phyloP scores from a whole-genome alignment of 35 echinoderm and acorn worm genomes.

The Chiridota heheva region DNA sequence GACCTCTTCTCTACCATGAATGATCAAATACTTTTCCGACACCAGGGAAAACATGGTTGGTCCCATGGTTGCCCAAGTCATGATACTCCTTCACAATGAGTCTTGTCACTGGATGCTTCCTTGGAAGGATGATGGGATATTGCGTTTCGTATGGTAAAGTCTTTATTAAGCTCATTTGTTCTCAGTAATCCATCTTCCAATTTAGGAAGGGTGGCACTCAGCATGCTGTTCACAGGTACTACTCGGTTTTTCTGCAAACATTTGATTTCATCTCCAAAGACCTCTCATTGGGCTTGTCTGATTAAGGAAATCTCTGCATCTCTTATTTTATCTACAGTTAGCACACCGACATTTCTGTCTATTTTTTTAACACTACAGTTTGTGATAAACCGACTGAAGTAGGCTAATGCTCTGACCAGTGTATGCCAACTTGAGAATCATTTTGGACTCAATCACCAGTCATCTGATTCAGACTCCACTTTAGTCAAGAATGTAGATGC shows the following conservation, averaged over 20 bases:
- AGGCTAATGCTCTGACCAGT: too few species aligned
- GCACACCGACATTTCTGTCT: not conserved
- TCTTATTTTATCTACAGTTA: conserved; percentile 4
- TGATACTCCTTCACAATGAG: conserved; percentile 5
- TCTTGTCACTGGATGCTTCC: conserved; percentile 10
- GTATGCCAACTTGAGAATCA: too few species aligned
- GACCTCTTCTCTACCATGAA: too few species aligned
- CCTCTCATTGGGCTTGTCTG: not conserved
- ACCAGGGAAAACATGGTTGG: too few species aligned
- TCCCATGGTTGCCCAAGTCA: too few species aligned
- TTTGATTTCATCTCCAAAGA: conserved; percentile 1
- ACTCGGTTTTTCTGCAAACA: not conserved
- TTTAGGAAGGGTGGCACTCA: not conserved
- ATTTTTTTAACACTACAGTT: too few species aligned
- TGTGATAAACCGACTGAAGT: too few species aligned
- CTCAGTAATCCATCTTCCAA: conserved; percentile 1
- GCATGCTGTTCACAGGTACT: not conserved
- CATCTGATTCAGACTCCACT: too few species aligned
- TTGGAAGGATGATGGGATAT: conserved; percentile 25
- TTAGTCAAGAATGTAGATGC: too few species aligned
- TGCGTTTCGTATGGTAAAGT: conserved; percentile 17
- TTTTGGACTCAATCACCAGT: too few species aligned
- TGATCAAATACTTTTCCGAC: too few species aligned
- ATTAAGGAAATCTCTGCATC: conserved; percentile 6
- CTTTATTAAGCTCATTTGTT: conserved; percentile 8